These are phyloP conservation scores for Pogonomyrmex californicus DNA, from an alignment of 1,140 invertebrate species.

Conservation along the genomic window DNA sequence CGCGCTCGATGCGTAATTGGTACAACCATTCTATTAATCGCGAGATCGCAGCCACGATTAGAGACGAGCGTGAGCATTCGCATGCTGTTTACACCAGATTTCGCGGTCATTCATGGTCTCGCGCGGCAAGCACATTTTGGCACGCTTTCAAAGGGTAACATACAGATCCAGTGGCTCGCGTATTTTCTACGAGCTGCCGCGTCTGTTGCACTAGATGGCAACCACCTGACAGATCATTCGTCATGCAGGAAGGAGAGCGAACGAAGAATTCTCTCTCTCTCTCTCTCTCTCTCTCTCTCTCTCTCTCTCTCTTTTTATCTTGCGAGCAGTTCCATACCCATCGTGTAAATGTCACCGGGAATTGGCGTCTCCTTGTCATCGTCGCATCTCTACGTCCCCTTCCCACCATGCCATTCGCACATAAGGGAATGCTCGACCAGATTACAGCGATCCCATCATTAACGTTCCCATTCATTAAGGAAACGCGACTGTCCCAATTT, in stretches of 20 bases:
- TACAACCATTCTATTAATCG: background rate
- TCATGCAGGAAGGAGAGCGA: slow-evolving; percentile 39
- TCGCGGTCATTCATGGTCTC: slow-evolving; percentile 58
- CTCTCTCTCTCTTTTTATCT: background rate
- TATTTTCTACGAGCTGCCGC: slow-evolving; percentile 14
- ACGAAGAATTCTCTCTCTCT: background rate
- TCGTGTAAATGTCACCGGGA: slow-evolving; percentile 71
- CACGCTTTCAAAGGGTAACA: slow-evolving; percentile 66
- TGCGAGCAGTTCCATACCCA: slow-evolving; percentile 41
- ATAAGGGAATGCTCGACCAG: slow-evolving; percentile 18
- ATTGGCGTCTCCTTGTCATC: slow-evolving; percentile 71
- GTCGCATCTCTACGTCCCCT: background rate
- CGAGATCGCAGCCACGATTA: slow-evolving; percentile 16
- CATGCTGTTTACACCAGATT: slow-evolving; percentile 54
- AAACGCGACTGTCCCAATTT: slow-evolving; percentile 67
- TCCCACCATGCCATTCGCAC: background rate
- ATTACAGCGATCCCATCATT: slow-evolving; percentile 21
- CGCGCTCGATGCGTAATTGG: slow-evolving; percentile 12
- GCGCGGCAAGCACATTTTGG: slow-evolving; percentile 65
- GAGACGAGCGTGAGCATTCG: slow-evolving; percentile 2
- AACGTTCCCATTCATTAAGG: slow-evolving; percentile 62
- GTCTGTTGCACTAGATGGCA: slow-evolving; percentile 40
- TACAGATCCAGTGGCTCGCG: slow-evolving; percentile 38
- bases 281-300: background rate
- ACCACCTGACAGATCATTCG: slow-evolving; percentile 75